Evolutionary conservation across 2,888 invertebrate genomes (phyloP), one percentile per base, ranked within the genome.

Genomic region (Chymomyza caudatula): DNA sequence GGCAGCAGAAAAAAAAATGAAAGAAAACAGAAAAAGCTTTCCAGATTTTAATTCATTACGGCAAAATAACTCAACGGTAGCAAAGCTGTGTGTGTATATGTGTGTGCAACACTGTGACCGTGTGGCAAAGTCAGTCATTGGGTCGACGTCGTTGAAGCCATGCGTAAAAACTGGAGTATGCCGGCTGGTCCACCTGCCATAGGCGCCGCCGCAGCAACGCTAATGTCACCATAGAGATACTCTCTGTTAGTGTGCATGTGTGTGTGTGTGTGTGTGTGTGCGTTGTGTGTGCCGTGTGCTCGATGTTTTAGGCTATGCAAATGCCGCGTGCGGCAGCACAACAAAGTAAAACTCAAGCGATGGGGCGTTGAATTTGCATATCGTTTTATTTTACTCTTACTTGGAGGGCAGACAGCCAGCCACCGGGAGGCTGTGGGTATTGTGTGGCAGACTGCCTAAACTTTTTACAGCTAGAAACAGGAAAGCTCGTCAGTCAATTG

Each of bases 201-300:
- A 62, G 63, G n/a, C 52, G 13, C 15, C 22, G 17, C 23, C 19
- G 52, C 52, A 13, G 11, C 23, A 20, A 63, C 68, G 76, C 73
- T 82, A 79, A 80, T 82, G 82, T 80, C 80, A 71, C 82, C 82
- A 79, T 82, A 69, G 78, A 79, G 80, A 80, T 79, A 65, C 60
- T 51, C 58, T 55, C 67, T 65, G 58, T 54, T n/a, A n/a, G 60
- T 61, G 55, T 55, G n/a, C 57, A 37, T 23, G n/a, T 53, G 19
- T 60, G 49, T 59, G 53, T 52, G 54, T 63, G 54, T 59, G 20
- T 63, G 20, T 22, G 49, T 11, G 66, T 65, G 70, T 66, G 69
- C 72, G n/a, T n/a, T n/a, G n/a, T 63, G 20, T 22, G 49, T 11
- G 56, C 37, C 60, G 20, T 22, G 49, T 11, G 56, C 37, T 58